These are phyloP conservation scores for Nomada lathburiana DNA, from an alignment of 2,888 invertebrate species.

Conservation along the genomic window DNA sequence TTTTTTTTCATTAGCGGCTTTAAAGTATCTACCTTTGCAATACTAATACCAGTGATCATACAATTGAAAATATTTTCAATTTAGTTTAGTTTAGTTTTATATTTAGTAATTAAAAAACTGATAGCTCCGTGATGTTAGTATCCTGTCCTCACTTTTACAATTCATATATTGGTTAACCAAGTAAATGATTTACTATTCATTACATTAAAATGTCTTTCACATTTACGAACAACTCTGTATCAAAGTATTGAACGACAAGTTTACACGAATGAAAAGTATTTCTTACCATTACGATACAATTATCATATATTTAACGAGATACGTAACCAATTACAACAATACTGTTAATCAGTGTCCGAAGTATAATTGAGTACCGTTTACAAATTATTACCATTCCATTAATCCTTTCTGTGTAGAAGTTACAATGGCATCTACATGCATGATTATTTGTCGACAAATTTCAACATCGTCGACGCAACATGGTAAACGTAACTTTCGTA, in stretches of 20 bases:
- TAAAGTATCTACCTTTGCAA: too few relatives aligned
- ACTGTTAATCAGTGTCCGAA: background rate
- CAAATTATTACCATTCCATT: background rate
- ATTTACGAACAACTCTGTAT: background rate
- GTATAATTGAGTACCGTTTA: background rate
- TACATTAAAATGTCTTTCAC: too few relatives aligned
- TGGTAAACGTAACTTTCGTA: conserved; percentile 93
- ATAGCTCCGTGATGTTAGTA: too few relatives aligned
- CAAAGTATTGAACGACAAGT: background rate
- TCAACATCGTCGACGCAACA: conserved; percentile 85
- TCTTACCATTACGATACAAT: background rate
- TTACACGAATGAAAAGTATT: background rate
- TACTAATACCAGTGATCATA: too few relatives aligned
- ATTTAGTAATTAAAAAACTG: too few relatives aligned
- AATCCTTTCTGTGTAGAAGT: background rate
- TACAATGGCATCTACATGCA: conserved; percentile 38
- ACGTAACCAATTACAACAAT: conserved; percentile 9
- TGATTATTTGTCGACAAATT: conserved; percentile 83
- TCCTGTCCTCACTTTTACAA: too few relatives aligned
- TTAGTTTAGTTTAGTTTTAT: too few relatives aligned
- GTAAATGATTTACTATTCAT: background rate
- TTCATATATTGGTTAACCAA: background rate
- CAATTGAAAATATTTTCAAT: too few relatives aligned
- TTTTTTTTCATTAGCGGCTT: background rate
- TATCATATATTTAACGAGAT: background rate